These are phyloP conservation scores for Anoplius nigerrimus DNA, from an alignment of 2,888 invertebrate species.

Conservation along the genomic window DNA sequence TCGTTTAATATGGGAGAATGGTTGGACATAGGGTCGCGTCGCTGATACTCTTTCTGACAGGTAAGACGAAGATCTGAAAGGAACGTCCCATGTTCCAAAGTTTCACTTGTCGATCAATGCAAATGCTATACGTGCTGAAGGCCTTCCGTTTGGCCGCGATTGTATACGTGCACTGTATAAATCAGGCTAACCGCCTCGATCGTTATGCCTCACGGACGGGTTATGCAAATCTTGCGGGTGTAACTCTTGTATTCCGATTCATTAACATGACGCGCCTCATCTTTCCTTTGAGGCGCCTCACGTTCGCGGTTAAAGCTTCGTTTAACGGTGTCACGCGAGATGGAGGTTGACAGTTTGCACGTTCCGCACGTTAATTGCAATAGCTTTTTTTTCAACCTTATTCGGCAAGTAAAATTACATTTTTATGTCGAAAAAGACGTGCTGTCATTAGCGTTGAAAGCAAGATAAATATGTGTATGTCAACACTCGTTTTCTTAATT, in stretches of 20 bases:
- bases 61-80: conserved; percentile 51
- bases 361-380: neutral
- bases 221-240: conserved; percentile 47
- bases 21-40: conserved; percentile 65
- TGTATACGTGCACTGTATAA: conserved; percentile 37
- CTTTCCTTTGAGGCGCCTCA: neutral
- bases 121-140: conserved; percentile 29
- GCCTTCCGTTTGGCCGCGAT: conserved; percentile 21
- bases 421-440: no score
- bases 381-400: no score
- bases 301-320: neutral
- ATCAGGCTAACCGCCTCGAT: conserved; percentile 47
- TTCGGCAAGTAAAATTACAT: no score
- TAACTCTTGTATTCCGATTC: neutral
- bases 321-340: neutral
- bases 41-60: conserved; percentile 70
- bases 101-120: conserved; percentile 50
- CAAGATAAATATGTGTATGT: no score
- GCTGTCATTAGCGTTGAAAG: no score
- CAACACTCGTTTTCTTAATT: no score
- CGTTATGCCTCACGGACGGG: conserved; percentile 59
- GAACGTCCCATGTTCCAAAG: conserved; percentile 9
- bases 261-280: neutral
- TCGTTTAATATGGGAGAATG: conserved; percentile 72
- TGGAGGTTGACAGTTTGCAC: conserved; percentile 1